Evolutionary conservation across 2,888 invertebrate genomes (phyloP).

Genomic region (Cheilosia pagana): DNA sequence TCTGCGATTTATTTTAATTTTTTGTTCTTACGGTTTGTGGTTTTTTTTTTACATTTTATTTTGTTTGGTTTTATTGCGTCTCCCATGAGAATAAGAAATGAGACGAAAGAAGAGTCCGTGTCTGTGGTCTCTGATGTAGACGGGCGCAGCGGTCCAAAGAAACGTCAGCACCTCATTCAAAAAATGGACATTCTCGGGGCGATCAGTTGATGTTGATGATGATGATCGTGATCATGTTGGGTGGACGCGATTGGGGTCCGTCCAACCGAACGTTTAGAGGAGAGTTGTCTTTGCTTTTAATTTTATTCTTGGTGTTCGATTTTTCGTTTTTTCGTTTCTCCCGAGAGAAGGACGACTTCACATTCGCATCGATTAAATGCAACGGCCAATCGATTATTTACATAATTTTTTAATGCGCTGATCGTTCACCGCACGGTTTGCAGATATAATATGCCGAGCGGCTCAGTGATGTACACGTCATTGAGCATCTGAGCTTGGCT

Average conservation of each 20-base stretch:
- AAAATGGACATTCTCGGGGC: slow-evolving; percentile 70
- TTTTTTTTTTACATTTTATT: slow-evolving; percentile 1
- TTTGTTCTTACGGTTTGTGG: background rate
- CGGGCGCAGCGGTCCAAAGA: slow-evolving; percentile 40
- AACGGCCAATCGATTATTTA: slow-evolving; percentile 73
- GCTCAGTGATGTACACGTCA: slow-evolving; percentile 24
- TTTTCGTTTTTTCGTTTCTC: slow-evolving; percentile 12
- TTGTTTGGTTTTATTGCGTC: background rate
- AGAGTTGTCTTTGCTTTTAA: slow-evolving; percentile 46
- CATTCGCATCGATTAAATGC: slow-evolving; percentile 59
- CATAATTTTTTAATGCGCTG: slow-evolving; percentile 63
- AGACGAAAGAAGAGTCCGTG: slow-evolving; percentile 25
- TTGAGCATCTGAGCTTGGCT: background rate
- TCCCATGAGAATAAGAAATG: slow-evolving; percentile 47
- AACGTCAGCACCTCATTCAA: slow-evolving; percentile 72
- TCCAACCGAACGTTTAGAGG: slow-evolving; percentile 15
- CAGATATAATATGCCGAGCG: background rate
- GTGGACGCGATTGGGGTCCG: slow-evolving; percentile 45
- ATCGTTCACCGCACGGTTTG: slow-evolving; percentile 19
- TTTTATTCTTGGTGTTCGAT: slow-evolving; percentile 11
- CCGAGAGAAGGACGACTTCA: background rate
- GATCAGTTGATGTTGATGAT: slow-evolving; percentile 71
- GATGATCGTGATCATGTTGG: slow-evolving; percentile 73
- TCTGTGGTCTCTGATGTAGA: slow-evolving; percentile 16
- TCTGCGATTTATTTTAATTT: slow-evolving; percentile 62